These are phyloP conservation scores for Odontophorus gujanensis DNA, from an alignment of 2,113 vertebrate genomes.

Conservation along the genomic window DNA sequence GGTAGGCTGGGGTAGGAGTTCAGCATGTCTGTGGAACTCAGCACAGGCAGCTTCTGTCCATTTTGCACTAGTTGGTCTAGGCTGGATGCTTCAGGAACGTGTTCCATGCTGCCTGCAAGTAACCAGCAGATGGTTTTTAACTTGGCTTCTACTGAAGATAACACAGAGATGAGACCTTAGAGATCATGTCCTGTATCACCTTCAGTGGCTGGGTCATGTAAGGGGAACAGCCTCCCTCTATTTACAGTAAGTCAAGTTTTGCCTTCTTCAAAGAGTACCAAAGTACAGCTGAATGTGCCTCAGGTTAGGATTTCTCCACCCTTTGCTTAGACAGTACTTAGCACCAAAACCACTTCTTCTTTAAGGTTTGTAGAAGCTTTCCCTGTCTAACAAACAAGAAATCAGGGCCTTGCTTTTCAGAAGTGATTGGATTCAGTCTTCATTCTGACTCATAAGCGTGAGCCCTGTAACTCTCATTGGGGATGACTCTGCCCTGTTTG, in stretches of 20 bases:
- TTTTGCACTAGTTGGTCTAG: not conserved
- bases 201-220: not conserved
- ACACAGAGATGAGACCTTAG: not conserved
- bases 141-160: not conserved
- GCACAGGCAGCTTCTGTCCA: not conserved
- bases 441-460: not conserved
- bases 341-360: not conserved
- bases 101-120: not conserved
- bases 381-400: not conserved
- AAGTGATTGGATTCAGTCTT: not conserved
- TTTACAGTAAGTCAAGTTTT: not conserved
- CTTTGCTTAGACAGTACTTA: not conserved
- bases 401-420: not conserved
- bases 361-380: not conserved
- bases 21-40: not conserved
- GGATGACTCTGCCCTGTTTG: no score
- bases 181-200: not conserved
- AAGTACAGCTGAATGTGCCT: not conserved
- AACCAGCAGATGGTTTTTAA: not conserved
- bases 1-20: not conserved
- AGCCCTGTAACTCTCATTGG: not conserved
- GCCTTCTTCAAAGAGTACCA: not conserved
- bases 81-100: not conserved
- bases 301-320: not conserved
- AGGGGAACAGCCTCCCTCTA: not conserved